Evolutionary conservation across 2,888 invertebrate genomes (phyloP).

Genomic region (Drosophila rubida): DNA sequence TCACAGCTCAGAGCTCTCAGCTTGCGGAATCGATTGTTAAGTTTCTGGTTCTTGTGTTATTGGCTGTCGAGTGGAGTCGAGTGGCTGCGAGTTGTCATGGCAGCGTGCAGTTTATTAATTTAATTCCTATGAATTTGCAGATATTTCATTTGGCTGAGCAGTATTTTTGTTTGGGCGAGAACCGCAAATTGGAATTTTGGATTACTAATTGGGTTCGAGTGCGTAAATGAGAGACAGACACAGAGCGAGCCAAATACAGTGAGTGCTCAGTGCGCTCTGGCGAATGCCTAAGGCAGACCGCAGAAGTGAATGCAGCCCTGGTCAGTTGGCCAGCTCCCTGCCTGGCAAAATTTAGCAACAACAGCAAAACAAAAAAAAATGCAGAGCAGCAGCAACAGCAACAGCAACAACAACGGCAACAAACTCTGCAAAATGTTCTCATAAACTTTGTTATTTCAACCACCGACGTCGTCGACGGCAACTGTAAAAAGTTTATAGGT

Average conservation of each 20-base stretch:
- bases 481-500: constrained; percentile 63
- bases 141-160: constrained; percentile 25
- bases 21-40: constrained; percentile 57
- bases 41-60: constrained; percentile 25
- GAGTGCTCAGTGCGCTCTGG: constrained; percentile 6
- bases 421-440: constrained; percentile 50
- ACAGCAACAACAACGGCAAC: constrained; percentile 8
- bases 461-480: constrained; percentile 41
- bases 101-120: constrained; percentile 46
- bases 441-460: constrained; percentile 62
- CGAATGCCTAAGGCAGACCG: constrained; percentile 31
- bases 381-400: background rate
- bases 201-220: constrained; percentile 41
- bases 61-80: background rate
- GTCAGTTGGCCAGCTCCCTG: constrained; percentile 39
- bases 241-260: background rate
- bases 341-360: constrained; percentile 9
- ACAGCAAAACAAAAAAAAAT: background rate
- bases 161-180: constrained; percentile 5
- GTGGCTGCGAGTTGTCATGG: constrained; percentile 25
- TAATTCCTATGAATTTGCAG: constrained; percentile 19
- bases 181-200: constrained; percentile 23
- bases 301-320: constrained; percentile 51
- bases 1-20: constrained; percentile 11
- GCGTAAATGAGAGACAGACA: background rate